Base-by-base conservation (phyloP, 1,140 invertebrate species). In the Cyclina sinensis region DNA sequence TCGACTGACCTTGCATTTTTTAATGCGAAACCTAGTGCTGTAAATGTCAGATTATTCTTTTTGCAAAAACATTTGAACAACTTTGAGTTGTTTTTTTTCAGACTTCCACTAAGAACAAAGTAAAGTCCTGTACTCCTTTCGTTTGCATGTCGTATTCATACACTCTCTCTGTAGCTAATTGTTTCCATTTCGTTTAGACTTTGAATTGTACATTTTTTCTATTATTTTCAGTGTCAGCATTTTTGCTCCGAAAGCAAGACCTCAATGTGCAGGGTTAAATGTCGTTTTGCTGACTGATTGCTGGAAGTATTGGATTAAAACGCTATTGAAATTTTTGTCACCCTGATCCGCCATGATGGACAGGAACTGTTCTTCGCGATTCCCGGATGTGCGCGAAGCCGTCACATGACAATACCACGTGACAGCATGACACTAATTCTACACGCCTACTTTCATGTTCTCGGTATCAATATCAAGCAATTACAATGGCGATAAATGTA, bases 361-460 rank as follows among this genome's bases (percentile, higher is more conserved):
- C 81, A 83, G 37, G 35, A 65, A 70, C 32, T 51, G 57, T 51
- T 83, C 59, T 48, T 30, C 27, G n/a, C 32, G 27, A 48, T 51
- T 65, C 81, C 81, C 81, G 81, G 81, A 83, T 83, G 65, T 83
- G 65, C 81, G 59, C 62, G 81, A 68, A 62, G n/a, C 35, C 70
- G 81, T 83, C 81, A 83, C 81, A 83, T 83, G 81, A 83, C 62
- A 83, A 83, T 83, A 83, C 81, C 81, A 83, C 81, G 81, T 83
- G 81, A 83, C 81, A 83, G 65, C 43, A 70, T 83, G 81, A 51
- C 81, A 83, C 59, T 83, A 83, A 83, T 83, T 70, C 81, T 46
- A 83, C 81, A 83, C 81, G 81, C 81, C 81, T 83, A 83, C 81
- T 70, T 68, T 70, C 81, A 51, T 83, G 81, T 83, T 32, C 5